phyloP scores from a whole-genome alignment of 2,113 vertebrate species.

The Aleadryas rufinucha region DNA sequence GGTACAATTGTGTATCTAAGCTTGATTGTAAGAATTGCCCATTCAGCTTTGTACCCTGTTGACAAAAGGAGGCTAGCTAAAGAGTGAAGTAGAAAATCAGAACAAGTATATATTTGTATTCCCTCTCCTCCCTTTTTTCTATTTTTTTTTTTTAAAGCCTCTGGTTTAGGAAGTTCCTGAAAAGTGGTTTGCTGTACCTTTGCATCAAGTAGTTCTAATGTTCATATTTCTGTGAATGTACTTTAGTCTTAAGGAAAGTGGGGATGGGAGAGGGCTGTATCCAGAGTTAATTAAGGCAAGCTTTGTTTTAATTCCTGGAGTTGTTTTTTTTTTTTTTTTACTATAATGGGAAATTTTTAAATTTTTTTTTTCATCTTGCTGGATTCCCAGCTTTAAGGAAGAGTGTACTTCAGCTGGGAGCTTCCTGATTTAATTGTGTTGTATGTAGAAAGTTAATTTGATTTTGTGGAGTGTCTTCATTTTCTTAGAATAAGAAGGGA shows the following conservation, averaged over 20 bases:
- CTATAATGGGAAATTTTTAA: background rate
- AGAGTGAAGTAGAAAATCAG: background rate
- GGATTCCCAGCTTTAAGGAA: background rate
- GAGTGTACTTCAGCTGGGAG: background rate
- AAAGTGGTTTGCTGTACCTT: background rate
- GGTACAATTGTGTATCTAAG: background rate
- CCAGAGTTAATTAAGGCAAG: background rate
- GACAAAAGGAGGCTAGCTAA: background rate
- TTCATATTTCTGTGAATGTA: background rate
- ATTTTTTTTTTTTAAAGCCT: background rate
- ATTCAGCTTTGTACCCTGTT: background rate
- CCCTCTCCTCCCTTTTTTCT: fast-evolving
- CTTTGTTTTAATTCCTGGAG: background rate
- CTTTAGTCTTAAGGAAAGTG: background rate
- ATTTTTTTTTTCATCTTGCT: background rate
- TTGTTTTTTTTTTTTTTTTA: background rate
- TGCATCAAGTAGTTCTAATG: background rate
- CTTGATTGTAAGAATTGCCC: background rate
- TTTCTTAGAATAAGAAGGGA: background rate
- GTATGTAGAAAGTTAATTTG: background rate
- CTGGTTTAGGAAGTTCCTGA: background rate
- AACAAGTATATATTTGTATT: background rate
- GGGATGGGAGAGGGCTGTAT: background rate
- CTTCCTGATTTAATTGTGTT: background rate
- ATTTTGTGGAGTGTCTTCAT: background rate